phyloP scores from a whole-genome alignment of 2,113 vertebrate genomes.

The Mustela lutreola region DNA sequence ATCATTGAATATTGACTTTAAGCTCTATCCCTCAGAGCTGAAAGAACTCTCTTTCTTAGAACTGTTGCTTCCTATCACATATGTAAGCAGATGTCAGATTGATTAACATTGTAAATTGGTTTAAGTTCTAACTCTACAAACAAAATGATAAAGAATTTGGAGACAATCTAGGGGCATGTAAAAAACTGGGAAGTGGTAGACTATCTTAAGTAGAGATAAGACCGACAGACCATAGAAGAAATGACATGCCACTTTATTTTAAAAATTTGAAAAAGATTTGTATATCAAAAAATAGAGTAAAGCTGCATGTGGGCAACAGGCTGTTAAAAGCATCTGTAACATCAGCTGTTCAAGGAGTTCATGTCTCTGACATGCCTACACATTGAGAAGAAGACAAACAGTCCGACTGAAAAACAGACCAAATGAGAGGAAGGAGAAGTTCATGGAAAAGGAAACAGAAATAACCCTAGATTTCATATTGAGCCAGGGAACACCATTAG shows the following conservation, averaged over 20 bases:
- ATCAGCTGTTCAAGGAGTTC: neutral
- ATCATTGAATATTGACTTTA: neutral
- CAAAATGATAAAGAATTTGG: neutral
- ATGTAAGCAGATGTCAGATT: neutral
- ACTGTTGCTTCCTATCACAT: neutral
- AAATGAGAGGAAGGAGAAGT: no score
- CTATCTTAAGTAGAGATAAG: neutral
- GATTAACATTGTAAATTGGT: neutral
- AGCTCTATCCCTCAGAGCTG: neutral
- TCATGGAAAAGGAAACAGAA: no score
- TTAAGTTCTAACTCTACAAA: neutral
- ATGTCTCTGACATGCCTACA: neutral
- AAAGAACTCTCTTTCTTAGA: neutral
- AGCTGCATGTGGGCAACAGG: neutral
- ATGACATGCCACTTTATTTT: neutral
- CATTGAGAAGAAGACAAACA: neutral
- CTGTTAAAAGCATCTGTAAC: neutral
- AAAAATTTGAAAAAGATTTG: neutral
- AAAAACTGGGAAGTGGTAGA: neutral
- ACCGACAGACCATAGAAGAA: neutral
- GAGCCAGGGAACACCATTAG: no score
- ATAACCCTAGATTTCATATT: no score
- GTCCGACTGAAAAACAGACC: no score
- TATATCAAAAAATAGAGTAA: neutral
- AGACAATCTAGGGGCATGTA: neutral